Evolutionary conservation across 2,797 vertebrate genomes (phyloP).

Genomic region (Periparus ater): DNA sequence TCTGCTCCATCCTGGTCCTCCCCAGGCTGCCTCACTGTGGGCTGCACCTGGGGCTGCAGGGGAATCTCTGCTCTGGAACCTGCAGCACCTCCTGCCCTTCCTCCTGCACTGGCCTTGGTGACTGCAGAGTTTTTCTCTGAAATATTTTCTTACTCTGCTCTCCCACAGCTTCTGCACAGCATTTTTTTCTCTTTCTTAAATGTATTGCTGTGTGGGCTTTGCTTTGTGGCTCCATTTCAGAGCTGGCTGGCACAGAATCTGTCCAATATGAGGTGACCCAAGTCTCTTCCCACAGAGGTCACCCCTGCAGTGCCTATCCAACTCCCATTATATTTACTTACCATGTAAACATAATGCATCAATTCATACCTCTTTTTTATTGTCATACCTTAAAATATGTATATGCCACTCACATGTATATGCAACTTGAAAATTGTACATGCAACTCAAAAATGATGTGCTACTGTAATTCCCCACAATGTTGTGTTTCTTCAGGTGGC

Average conservation of each 20-base stretch:
- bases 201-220: background rate
- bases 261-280: background rate
- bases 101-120: background rate
- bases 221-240: background rate
- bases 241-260: background rate
- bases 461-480: background rate
- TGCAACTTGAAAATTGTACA: background rate
- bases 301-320: background rate
- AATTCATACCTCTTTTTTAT: background rate
- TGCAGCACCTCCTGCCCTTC: background rate
- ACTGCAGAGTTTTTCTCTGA: background rate
- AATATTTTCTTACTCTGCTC: background rate
- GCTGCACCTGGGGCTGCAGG: background rate
- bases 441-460: background rate
- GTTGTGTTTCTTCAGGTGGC: background rate
- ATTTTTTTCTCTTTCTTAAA: background rate
- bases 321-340: background rate
- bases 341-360: background rate
- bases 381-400: background rate
- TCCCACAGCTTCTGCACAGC: background rate
- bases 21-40: accelerated
- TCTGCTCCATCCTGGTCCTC: background rate
- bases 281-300: background rate
- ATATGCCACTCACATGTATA: background rate
- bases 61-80: accelerated